phyloP scores from a whole-genome alignment of 2,113 vertebrate genomes.

The Anarrhichthys ocellatus region DNA sequence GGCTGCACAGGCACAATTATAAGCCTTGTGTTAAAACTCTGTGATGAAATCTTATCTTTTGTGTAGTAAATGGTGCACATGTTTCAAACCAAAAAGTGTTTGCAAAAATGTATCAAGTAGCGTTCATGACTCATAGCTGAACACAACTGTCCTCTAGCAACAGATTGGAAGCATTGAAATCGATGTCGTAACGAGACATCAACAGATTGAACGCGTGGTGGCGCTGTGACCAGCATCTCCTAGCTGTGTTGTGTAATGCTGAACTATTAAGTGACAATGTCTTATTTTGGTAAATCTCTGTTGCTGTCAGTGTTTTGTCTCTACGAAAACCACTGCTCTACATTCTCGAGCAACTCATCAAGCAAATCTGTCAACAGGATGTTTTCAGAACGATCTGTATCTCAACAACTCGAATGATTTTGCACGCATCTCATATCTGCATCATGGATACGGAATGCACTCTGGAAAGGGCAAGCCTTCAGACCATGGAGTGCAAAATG shows the following conservation, averaged over 20 bases:
- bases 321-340: no score
- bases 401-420: background rate
- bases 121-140: no score
- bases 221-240: no score
- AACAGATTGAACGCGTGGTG: background rate
- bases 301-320: background rate
- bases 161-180: background rate
- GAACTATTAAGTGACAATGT: background rate
- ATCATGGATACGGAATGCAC: no score
- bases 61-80: no score
- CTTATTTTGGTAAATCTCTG: background rate
- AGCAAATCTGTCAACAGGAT: background rate
- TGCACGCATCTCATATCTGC: background rate
- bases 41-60: no score
- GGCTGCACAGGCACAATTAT: background rate
- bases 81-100: no score
- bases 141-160: no score
- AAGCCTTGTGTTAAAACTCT: background rate
- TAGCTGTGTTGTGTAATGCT: no score
- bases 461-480: background rate
- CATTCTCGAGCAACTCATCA: background rate
- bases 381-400: background rate
- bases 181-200: background rate
- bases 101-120: no score
- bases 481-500: background rate